Base-by-base conservation (phyloP, 2,797 vertebrate genomes). In the Thripadectes ignobilis region DNA sequence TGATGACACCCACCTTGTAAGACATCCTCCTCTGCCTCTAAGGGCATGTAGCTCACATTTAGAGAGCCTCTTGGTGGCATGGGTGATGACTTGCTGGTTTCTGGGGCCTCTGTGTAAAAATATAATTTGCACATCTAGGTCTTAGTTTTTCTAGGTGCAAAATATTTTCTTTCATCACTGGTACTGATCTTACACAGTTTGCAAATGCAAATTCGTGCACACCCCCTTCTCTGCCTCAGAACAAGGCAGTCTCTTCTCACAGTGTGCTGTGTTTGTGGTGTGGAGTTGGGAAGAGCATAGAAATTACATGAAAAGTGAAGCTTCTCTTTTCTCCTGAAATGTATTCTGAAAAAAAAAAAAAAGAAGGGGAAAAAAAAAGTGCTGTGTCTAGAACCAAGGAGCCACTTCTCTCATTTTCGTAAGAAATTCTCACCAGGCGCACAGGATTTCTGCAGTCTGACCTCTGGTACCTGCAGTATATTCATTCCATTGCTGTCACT, bases 111-210 rank as follows among this genome's bases (percentile, higher is more conserved):
- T 61, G 11, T 67, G 61, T 95, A 68, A 85, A 92, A 89, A 82
- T 36, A 52, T 10, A 86, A 69, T 94, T 95, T 4, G 8, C 74
- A 83, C 71, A 43, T 74, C n/a, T 71, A 57, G 72, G 72, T 63
- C 72, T 77, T 94, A 13, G 72, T 83, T 93, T 87, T 92, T 34
- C 8, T 65, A 89, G 82, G 78, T 49, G 46, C 1, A 0, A 91
- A 89, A 67, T 88, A 8, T 92, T 81, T 88, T 81, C 88, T 81
- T 92, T 92, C 84, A 77, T 95, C 79, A 36, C 57, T 67, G 41
- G 52, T 74, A 41, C 69, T 76, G 74, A 85, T 89, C 77, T 93
- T 81, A 30, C 34, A 59, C 66, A 38, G 52, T 45, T 88, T 61
- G 84, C 77, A 89, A 79, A 80, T 78, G 71, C 46, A 59, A 69